Conservation (phyloP, 1,140 invertebrate genomes). For the Lordiphosa collinella region DNA sequence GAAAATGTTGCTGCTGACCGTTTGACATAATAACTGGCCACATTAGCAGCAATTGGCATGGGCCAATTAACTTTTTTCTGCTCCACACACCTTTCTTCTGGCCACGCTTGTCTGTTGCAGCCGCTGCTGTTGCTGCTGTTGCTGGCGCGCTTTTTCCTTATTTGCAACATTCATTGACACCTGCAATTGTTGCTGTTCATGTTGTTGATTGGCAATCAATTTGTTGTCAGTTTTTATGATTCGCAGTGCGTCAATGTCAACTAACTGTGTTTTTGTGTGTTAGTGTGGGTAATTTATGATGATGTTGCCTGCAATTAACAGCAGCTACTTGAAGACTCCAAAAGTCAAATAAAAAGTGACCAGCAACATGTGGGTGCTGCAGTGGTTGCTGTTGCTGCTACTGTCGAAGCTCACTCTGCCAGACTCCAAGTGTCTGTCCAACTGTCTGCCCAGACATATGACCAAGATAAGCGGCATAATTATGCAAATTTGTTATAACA, state of each 20-base stretch:
- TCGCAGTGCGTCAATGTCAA: slow-evolving; percentile 70
- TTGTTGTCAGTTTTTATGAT: slow-evolving; percentile 77
- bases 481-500: slow-evolving; percentile 75
- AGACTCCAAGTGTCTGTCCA: slow-evolving; percentile 15
- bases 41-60: slow-evolving; percentile 75
- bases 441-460: slow-evolving; percentile 51
- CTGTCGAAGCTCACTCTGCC: slow-evolving; percentile 26
- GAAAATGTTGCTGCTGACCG: slow-evolving; percentile 53
- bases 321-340: too few species aligned
- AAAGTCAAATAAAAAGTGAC: slow-evolving; percentile 1
- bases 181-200: slow-evolving; percentile 69
- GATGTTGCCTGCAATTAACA: slow-evolving; percentile 25
- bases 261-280: slow-evolving; percentile 51
- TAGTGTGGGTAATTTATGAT: slow-evolving; percentile 58
- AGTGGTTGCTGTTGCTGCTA: slow-evolving; percentile 12
- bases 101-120: slow-evolving; percentile 59
- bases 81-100: slow-evolving; percentile 19
- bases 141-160: slow-evolving; percentile 46
- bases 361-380: slow-evolving; percentile 46
- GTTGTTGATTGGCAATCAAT: slow-evolving; percentile 77
- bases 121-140: too few species aligned
- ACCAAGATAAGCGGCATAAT: slow-evolving; percentile 76
- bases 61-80: slow-evolving; percentile 68
- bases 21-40: slow-evolving; percentile 77
- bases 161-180: slow-evolving; percentile 74